Conservation (phyloP, 2,888 invertebrate genomes). For the Cheilosia grossa region DNA sequence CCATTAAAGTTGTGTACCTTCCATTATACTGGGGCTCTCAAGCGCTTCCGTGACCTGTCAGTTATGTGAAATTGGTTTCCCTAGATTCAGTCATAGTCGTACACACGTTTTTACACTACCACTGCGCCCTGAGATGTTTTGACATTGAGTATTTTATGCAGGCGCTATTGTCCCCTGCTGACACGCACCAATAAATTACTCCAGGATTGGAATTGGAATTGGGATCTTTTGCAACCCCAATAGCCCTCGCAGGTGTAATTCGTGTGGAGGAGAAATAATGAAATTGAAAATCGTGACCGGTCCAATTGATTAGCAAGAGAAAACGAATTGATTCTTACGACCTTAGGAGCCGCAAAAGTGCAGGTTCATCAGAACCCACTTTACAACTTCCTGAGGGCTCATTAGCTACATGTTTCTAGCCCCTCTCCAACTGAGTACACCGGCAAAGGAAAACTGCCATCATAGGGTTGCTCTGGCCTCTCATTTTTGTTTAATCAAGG, state of each 20-base stretch:
- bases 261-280: slow-evolving; percentile 44
- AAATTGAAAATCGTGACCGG: slow-evolving; percentile 69
- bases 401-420: slow-evolving; percentile 49
- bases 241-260: slow-evolving; percentile 43
- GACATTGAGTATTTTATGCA: slow-evolving; percentile 73
- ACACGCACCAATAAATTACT: slow-evolving; percentile 67
- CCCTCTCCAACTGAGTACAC: not conserved
- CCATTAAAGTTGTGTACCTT: slow-evolving; percentile 13
- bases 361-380: slow-evolving; percentile 57
- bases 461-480: slow-evolving; percentile 39
- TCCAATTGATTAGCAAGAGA: slow-evolving; percentile 56
- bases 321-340: slow-evolving; percentile 33
- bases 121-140: slow-evolving; percentile 37
- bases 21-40: slow-evolving; percentile 13
- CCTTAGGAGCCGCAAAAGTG: slow-evolving; percentile 61
- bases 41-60: slow-evolving; percentile 71
- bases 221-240: slow-evolving; percentile 30
- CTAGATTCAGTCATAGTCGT: slow-evolving; percentile 41
- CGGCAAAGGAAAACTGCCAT: slow-evolving; percentile 9
- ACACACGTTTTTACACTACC: slow-evolving; percentile 32
- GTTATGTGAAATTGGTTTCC: slow-evolving; percentile 70
- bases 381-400: slow-evolving; percentile 62
- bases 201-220: not conserved
- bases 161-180: slow-evolving; percentile 58
- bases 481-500: slow-evolving; percentile 66